Percentiles rank a stretch among this genome's conserved stretches.
Evolutionary conservation across 1,140 invertebrate species (phyloP).

Genomic region (Apolygus lucorum): DNA sequence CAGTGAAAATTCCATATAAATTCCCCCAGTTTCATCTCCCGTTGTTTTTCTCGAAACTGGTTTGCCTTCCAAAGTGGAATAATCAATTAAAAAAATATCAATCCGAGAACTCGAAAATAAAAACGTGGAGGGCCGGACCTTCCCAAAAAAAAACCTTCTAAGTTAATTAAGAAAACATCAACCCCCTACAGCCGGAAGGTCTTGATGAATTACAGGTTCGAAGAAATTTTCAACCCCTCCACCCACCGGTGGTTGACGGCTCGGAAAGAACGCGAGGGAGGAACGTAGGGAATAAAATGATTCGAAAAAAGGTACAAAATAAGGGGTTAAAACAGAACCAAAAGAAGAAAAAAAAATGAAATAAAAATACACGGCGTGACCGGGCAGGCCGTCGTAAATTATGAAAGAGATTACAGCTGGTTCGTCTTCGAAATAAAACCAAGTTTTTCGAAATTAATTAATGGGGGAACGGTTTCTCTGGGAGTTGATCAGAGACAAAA

Average conservation of each 20-base stretch:
- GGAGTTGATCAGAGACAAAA: too few relatives aligned
- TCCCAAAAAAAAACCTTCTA: too few relatives aligned
- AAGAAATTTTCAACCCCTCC: neutral
- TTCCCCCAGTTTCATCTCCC: too few relatives aligned
- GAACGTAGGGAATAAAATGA: neutral
- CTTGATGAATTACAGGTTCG: constrained; percentile 6
- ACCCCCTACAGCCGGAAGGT: neutral
- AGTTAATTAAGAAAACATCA: constrained; percentile 28
- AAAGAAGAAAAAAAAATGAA: too few relatives aligned
- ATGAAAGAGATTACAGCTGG: neutral
- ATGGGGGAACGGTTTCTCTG: too few relatives aligned
- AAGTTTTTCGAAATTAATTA: neutral
- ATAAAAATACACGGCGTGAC: neutral
- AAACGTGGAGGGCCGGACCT: neutral
- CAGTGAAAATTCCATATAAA: too few relatives aligned
- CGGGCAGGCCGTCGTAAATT: neutral
- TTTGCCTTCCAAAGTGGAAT: too few relatives aligned
- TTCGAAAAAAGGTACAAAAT: neutral
- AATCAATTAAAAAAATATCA: neutral
- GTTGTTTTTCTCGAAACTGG: too few relatives aligned
- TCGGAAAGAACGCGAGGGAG: neutral
- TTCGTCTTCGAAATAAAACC: neutral
- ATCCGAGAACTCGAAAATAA: neutral
- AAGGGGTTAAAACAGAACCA: neutral
- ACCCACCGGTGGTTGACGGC: neutral